Conservation (phyloP, 2,888 invertebrate genomes). For the Epinotia brunnichana region DNA sequence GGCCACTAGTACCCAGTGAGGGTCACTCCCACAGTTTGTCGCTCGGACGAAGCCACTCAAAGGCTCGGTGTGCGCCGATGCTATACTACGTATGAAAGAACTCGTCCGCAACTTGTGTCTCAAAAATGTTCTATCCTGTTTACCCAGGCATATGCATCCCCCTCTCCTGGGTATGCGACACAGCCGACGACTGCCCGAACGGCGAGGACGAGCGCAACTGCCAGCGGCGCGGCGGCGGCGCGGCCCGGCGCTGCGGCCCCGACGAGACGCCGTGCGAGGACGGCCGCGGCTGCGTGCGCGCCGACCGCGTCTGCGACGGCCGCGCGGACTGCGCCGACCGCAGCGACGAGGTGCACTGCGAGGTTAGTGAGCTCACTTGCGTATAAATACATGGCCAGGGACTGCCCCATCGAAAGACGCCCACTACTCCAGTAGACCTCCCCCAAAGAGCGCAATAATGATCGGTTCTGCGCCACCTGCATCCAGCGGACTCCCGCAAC, state of each 20-base stretch:
- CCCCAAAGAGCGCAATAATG: no score
- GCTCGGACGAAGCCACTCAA: no score
- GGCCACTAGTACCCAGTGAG: no score
- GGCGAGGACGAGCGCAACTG: constrained; percentile 89
- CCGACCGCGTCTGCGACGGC: constrained; percentile 90
- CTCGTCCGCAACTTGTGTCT: no score
- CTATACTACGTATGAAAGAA: no score
- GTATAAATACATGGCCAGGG: no score
- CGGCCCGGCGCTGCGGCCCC: constrained; percentile 67
- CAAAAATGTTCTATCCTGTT: not conserved
- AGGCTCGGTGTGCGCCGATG: no score
- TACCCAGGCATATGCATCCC: constrained; percentile 89
- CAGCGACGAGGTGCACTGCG: constrained; percentile 87
- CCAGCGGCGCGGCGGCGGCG: constrained; percentile 46
- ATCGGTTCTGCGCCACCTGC: no score
- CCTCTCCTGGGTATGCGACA: constrained; percentile 91
- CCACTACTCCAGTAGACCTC: no score
- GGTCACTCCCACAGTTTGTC: no score
- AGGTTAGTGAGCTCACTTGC: constrained; percentile 33
- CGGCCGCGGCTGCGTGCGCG: constrained; percentile 86
- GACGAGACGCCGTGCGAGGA: constrained; percentile 86
- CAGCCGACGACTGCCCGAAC: constrained; percentile 90
- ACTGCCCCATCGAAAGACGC: no score
- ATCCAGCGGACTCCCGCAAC: no score
- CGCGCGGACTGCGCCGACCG: constrained; percentile 86